These are phyloP conservation scores for Bungarus multicinctus DNA, from an alignment of 2,113 vertebrate genomes.

Conservation along the genomic window DNA sequence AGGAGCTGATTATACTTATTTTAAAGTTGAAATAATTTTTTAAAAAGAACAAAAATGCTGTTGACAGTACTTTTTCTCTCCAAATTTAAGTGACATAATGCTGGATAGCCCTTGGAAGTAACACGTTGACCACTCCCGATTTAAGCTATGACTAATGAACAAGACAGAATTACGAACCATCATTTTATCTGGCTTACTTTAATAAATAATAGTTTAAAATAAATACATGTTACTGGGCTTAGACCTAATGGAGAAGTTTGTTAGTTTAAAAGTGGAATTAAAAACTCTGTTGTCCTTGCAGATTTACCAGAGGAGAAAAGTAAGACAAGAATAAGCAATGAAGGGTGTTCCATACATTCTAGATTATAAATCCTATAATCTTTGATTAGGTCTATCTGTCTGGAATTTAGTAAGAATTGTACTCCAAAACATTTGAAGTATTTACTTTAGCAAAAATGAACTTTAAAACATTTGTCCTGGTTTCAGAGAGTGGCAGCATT, in stretches of 20 bases:
- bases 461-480: not conserved
- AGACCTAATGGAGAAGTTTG: not conserved
- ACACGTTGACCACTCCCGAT: not conserved
- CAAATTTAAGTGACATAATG: not conserved
- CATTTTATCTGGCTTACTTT: not conserved
- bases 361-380: not conserved
- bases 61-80: not conserved
- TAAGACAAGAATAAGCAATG: not conserved
- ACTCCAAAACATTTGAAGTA: not conserved
- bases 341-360: not conserved
- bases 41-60: not conserved
- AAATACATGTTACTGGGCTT: not conserved
- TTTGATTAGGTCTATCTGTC: not conserved
- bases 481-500: not conserved
- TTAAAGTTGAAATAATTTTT: not conserved
- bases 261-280: not conserved
- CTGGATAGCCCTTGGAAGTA: not conserved
- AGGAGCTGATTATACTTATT: not conserved
- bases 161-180: not conserved
- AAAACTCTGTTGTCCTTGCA: not conserved
- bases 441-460: not conserved
- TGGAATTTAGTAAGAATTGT: not conserved
- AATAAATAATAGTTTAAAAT: not conserved
- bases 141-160: not conserved
- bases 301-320: not conserved